These are phyloP conservation scores for Limenitis camilla DNA, from an alignment of 2,888 invertebrate genomes.

Conservation along the genomic window DNA sequence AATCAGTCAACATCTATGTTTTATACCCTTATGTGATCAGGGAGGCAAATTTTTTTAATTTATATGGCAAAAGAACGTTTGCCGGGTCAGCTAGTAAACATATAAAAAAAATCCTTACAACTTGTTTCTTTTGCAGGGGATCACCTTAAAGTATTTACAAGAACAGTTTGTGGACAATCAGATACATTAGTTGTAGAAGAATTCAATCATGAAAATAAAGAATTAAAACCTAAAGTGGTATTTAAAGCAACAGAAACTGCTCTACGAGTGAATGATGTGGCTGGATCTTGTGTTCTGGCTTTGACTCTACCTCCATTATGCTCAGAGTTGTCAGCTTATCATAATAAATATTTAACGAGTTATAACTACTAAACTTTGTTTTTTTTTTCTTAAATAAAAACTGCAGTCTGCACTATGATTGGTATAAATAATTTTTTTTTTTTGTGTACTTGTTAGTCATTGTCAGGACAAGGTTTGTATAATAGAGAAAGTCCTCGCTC, in stretches of 20 bases:
- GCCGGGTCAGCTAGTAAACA: too few relatives aligned
- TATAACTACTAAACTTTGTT: conserved; percentile 20
- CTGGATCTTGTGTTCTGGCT: conserved; percentile 45
- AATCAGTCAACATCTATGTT: too few relatives aligned
- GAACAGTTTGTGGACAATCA: conserved; percentile 33
- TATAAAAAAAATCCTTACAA: too few relatives aligned
- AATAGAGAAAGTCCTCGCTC: too few relatives aligned
- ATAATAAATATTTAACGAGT: conserved; percentile 36
- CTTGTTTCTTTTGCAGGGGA: conserved; percentile 46
- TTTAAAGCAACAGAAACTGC: conserved; percentile 31
- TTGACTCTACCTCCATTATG: conserved; percentile 37
- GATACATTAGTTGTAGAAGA: conserved; percentile 45
- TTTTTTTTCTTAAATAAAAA: too few relatives aligned
- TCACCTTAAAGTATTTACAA: conserved; percentile 45
- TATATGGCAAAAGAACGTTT: too few relatives aligned
- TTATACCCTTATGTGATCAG: too few relatives aligned
- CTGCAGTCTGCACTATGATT: too few relatives aligned
- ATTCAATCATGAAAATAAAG: conserved; percentile 25
- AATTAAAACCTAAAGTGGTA: conserved; percentile 32
- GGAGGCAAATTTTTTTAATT: too few relatives aligned
- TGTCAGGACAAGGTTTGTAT: too few relatives aligned
- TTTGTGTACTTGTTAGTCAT: too few relatives aligned
- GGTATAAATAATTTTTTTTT: too few relatives aligned
- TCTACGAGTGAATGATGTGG: conserved; percentile 45
- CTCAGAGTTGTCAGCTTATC: conserved; percentile 36